Conservation (phyloP, 2,888 invertebrate genomes). For the Drosophila villosipedis region DNA sequence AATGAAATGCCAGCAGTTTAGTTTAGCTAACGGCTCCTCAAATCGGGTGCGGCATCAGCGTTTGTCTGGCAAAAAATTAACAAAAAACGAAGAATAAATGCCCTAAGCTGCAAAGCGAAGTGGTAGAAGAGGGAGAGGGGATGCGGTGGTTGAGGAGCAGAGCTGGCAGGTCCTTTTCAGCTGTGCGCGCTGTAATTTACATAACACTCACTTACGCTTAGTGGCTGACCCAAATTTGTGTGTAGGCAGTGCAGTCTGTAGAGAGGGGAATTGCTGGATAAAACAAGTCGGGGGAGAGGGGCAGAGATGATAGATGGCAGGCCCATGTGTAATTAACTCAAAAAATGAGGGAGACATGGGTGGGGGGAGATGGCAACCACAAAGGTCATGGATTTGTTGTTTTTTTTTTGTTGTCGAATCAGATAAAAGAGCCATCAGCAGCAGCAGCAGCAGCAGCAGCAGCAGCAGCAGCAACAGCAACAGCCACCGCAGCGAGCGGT, state of each 20-base stretch:
- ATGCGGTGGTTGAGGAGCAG: neutral
- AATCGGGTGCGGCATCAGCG: conserved; percentile 60
- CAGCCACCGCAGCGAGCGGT: conserved; percentile 48
- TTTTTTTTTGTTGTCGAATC: conserved; percentile 23
- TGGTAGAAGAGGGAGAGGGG: neutral
- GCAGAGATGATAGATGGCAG: conserved; percentile 17
- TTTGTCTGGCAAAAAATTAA: conserved; percentile 33
- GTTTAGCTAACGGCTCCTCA: conserved; percentile 59
- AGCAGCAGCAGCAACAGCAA: conserved; percentile 6
- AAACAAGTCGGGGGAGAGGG: neutral
- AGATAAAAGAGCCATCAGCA: conserved; percentile 13
- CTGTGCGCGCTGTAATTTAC: conserved; percentile 68
- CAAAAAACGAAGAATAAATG: neutral
- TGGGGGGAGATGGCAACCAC: conserved; percentile 41
- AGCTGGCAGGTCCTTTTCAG: conserved; percentile 66
- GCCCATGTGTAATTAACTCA: conserved; percentile 70
- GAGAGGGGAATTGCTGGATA: conserved; percentile 9
- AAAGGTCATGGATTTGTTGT: conserved; percentile 74
- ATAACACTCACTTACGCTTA: conserved; percentile 81
- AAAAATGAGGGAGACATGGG: conserved; percentile 2
- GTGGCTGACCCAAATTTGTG: conserved; percentile 73
- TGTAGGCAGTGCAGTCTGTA: conserved; percentile 38
- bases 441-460: neutral
- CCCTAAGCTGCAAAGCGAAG: conserved; percentile 7
- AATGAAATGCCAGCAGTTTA: conserved; percentile 60